Base-by-base conservation (phyloP, 2,888 invertebrate species). In the Tenthredo distinguenda region DNA sequence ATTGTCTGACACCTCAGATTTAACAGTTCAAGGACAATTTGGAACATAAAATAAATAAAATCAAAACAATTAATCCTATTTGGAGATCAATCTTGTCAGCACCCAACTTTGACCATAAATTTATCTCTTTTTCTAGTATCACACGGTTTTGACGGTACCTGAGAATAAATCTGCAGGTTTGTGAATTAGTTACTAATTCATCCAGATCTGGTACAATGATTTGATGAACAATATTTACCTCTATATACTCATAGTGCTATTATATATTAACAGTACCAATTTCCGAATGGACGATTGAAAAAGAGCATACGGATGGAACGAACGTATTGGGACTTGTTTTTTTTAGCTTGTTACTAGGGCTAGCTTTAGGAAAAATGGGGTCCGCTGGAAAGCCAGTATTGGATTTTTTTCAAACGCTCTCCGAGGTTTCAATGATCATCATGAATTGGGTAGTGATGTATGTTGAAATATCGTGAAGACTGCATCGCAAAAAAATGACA, bases 381-480 rank as follows among this genome's bases (percentile, higher is more conserved):
- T 85, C 88, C 1, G 96, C 96, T 43, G 98, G 98, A 84, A 96
- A 96, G 88, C 96, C 98, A 21, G 94, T 99, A 85, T 95, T 97
- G 88, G 95, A 96, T 86, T 97, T 99, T 94, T 99, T 99, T 94
- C 96, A 96, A 86, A 94, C 96, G 1, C 94, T 99, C 31, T 97
- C 98, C 43, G 98, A 98, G 91, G 97, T 98, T 40, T 98, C 98
- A 96, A 99, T 99, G 98, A 96, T 96, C 85, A 97, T 99, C 88
- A 99, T 99, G 88, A 96, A 97, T 87, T 97, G 98, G 96, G 98
- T 99, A 89, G 99, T 99, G 93, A 98, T 98, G 98, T 98, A 93
- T 94, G 94, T 88, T 34, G 34, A 31, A n/a, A 21, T 21, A 47
- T 21, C 62, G 21, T 85, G 26, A 26, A 43, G 15, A 84, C 2